Evolutionary conservation across 2,888 invertebrate genomes (phyloP), one percentile per base, ranked within the genome.

Genomic region (Dasysyrphus tricinctus): DNA sequence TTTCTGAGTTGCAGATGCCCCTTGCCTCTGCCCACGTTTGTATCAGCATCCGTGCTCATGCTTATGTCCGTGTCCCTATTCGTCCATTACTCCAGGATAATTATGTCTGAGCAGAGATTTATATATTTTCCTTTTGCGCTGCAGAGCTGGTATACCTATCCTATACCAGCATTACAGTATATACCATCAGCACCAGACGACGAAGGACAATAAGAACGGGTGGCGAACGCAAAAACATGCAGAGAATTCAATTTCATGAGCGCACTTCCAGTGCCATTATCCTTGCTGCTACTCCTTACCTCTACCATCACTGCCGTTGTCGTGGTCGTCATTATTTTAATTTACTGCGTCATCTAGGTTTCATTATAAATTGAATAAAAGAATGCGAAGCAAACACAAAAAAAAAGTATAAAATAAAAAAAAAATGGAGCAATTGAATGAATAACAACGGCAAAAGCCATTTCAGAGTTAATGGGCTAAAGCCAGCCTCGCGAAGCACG

Each of bases 261-360:
- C 76, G 61, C 78, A 70, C 78, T 81, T 78, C 12, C 39, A 61
- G 74, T 75, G 63, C 72, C 65, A 82, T 86, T 86, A 86, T 86
- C 78, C 78, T 67, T 51, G n/a, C 56, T 56, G 32, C 49, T 70
- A 24, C 14, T 6, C 11, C 32, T n/a, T 65, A 29, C 65, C 47
- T 44, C 9, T 32, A 16, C 47, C 65, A 47, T 65, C 65, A 12
- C 8, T 16, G 56, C 42, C 32, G 72, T 59, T 57, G 44, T 72
- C 32, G 56, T 81, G 42, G 24, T 49, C 70, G 85, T 75, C 85
- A 81, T 82, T 86, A 86, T 86, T 82, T 82, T 82, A 86, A 86
- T 86, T 86, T 82, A 82, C 82, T 78, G 72, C 86, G 86, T 82
- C 86, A 86, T 86, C 86, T 78, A 78, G 78, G 75, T 86, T 82